Evolutionary conservation across 2,888 invertebrate genomes (phyloP).

Genomic region (Alloscopus bannaensis): DNA sequence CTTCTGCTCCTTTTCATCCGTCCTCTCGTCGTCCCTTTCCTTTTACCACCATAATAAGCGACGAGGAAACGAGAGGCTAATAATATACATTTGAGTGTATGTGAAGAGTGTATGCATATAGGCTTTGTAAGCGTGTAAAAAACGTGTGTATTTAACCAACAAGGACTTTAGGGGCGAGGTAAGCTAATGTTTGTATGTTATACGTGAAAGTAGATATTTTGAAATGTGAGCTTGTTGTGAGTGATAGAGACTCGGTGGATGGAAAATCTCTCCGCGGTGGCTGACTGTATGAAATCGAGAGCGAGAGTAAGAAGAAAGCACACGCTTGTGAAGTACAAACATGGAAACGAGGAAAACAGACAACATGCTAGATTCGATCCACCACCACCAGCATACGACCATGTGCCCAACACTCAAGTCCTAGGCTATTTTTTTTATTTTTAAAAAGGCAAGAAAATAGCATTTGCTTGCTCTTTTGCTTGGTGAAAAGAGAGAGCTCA

Average conservation of each 20-base stretch:
- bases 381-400: slow-evolving; percentile 19
- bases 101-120: too few relatives aligned
- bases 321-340: slow-evolving; percentile 4
- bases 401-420: background rate
- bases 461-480: slow-evolving; percentile 15
- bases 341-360: background rate
- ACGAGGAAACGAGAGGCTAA: too few relatives aligned
- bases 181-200: background rate
- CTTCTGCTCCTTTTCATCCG: background rate
- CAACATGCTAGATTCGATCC: slow-evolving; percentile 42
- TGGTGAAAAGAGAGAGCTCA: background rate
- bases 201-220: slow-evolving; percentile 19
- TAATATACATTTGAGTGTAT: too few relatives aligned
- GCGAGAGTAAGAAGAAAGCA: slow-evolving; percentile 5
- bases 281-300: slow-evolving; percentile 11
- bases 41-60: too few relatives aligned
- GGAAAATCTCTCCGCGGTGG: slow-evolving; percentile 53
- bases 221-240: slow-evolving; percentile 40
- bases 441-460: background rate
- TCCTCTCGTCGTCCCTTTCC: too few relatives aligned
- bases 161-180: too few relatives aligned
- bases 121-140: too few relatives aligned
- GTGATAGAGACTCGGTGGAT: slow-evolving; percentile 25
- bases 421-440: background rate
- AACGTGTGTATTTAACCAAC: too few relatives aligned